Conservation (phyloP, 2,797 vertebrate genomes). For the Paratrypauchen microcephalus region DNA sequence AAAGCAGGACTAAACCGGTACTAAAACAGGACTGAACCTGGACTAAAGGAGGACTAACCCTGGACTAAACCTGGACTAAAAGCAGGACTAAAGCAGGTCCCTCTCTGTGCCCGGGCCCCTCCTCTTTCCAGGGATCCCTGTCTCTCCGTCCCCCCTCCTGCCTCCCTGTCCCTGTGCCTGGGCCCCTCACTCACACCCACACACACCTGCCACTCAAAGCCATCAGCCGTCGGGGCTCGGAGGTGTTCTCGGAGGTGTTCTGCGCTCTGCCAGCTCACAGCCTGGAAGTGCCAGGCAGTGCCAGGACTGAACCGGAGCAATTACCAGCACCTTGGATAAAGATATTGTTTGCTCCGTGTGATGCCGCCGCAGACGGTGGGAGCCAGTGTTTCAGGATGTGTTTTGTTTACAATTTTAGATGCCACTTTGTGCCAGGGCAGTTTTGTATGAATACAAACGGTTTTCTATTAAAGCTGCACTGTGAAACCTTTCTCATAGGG, state of each 20-base stretch:
- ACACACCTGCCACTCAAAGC: slow-evolving; percentile 55
- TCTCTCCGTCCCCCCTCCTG: too few species aligned
- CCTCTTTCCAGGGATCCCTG: neutral
- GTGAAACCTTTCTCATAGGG: too few species aligned
- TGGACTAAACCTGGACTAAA: too few species aligned
- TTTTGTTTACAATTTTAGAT: neutral
- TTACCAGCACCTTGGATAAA: slow-evolving; percentile 27
- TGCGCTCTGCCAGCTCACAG: slow-evolving; percentile 49
- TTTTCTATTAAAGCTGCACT: neutral
- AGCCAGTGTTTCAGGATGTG: neutral
- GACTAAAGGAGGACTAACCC: too few species aligned
- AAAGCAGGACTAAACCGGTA: too few species aligned
- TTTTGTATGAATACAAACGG: neutral
- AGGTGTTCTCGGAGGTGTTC: slow-evolving; percentile 9
- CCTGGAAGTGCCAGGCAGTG: slow-evolving; percentile 28
- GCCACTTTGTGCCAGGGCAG: too few species aligned
- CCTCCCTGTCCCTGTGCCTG: slow-evolving; percentile 2
- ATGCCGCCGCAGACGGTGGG: neutral
- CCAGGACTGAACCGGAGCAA: slow-evolving; percentile 46
- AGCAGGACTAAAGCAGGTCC: too few species aligned
- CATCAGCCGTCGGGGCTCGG: slow-evolving; percentile 20
- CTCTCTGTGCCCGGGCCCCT: slow-evolving; percentile 15
- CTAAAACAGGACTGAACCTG: too few species aligned
- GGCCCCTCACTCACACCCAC: slow-evolving; percentile 23
- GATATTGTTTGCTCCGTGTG: neutral